Conservation (phyloP, 2,113 vertebrate species). For the Meles meles region DNA sequence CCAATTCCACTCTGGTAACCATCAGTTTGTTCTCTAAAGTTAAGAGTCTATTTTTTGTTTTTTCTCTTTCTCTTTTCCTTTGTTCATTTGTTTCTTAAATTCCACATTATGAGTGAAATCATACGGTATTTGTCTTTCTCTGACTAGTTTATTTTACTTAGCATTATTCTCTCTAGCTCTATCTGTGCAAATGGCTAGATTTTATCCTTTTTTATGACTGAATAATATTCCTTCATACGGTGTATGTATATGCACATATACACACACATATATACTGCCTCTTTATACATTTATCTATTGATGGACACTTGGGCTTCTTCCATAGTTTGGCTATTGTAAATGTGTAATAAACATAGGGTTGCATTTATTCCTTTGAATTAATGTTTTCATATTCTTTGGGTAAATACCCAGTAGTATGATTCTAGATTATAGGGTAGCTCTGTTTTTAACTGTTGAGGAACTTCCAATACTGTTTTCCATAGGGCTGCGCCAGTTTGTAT, state of each 20-base stretch:
- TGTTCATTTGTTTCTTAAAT: background rate
- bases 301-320: background rate
- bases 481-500: background rate
- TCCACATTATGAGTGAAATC: background rate
- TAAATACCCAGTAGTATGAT: background rate
- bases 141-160: background rate
- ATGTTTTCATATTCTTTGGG: background rate
- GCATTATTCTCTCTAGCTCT: background rate
- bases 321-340: background rate
- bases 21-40: background rate
- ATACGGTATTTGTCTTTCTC: background rate
- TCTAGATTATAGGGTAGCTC: background rate
- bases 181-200: background rate
- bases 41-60: background rate
- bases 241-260: too few species aligned
- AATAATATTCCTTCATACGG: background rate
- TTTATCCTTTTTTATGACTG: background rate
- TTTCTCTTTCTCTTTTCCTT: background rate
- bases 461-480: background rate
- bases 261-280: background rate
- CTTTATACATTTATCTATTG: background rate
- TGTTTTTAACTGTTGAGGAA: background rate
- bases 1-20: background rate
- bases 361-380: background rate
- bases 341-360: background rate